phyloP scores from a whole-genome alignment of 2,888 invertebrate genomes.

The Pharmacophagus antenor region DNA sequence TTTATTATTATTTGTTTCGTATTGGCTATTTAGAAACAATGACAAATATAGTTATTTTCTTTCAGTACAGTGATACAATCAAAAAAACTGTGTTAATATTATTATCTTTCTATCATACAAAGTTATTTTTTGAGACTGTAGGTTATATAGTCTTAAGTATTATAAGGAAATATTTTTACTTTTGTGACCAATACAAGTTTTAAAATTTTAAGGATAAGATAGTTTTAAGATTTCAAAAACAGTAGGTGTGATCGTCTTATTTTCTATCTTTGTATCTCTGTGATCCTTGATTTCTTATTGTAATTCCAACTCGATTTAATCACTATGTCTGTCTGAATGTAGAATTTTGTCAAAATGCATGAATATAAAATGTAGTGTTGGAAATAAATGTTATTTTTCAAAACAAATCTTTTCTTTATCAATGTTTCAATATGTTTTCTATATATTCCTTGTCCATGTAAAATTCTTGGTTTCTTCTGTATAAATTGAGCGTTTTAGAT shows the following conservation, averaged over 20 bases:
- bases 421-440: constrained; percentile 24
- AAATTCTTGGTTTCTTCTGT: not conserved
- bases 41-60: constrained; percentile 24
- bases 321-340: constrained; percentile 60
- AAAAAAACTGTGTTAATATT: constrained; percentile 15
- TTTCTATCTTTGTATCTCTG: constrained; percentile 73
- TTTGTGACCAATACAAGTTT: constrained; percentile 74
- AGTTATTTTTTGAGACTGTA: constrained; percentile 65
- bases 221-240: constrained; percentile 67
- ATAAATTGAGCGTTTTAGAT: too few species aligned
- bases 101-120: constrained; percentile 20
- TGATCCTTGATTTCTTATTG: constrained; percentile 74
- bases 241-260: constrained; percentile 66
- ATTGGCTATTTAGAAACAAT: constrained; percentile 34
- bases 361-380: constrained; percentile 73
- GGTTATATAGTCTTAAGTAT: constrained; percentile 54
- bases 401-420: constrained; percentile 32
- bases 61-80: constrained; percentile 25
- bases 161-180: constrained; percentile 65
- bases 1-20: constrained; percentile 30
- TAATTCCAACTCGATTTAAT: constrained; percentile 65
- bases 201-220: constrained; percentile 63
- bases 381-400: constrained; percentile 78
- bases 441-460: not conserved
- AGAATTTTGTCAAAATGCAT: constrained; percentile 74